A percentile compares a stretch with the other conserved stretches of the same genome.
These are phyloP conservation scores for Tetraneura akinire DNA, from an alignment of 1,140 invertebrate genomes.

Conservation along the genomic window DNA sequence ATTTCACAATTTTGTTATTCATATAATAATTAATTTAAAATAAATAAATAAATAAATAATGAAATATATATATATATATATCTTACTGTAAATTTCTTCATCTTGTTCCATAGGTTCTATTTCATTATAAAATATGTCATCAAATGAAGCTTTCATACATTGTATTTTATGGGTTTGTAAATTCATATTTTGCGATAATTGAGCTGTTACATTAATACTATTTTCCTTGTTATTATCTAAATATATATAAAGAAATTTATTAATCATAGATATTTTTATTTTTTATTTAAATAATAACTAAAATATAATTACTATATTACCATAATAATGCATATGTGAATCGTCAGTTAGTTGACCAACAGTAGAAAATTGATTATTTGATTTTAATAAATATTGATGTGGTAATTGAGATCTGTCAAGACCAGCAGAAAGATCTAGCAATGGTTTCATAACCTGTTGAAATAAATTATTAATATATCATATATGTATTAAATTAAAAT, in stretches of 20 bases:
- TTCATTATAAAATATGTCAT: slow-evolving; percentile 58
- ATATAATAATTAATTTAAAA: neutral
- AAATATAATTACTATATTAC: neutral
- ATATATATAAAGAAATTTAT: neutral
- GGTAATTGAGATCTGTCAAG: slow-evolving; percentile 35
- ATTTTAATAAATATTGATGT: slow-evolving; percentile 40
- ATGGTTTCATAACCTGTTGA: slow-evolving; percentile 20
- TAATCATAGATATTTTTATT: too few species aligned
- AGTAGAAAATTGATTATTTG: neutral
- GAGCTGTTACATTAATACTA: slow-evolving; percentile 62
- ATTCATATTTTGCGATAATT: slow-evolving; percentile 65
- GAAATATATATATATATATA: neutral
- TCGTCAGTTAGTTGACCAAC: slow-evolving; percentile 4
- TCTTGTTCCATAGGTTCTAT: slow-evolving; percentile 36
- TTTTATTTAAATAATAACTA: too few species aligned
- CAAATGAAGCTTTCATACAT: slow-evolving; percentile 84
- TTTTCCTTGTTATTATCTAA: slow-evolving; percentile 40
- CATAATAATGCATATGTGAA: slow-evolving; percentile 32
- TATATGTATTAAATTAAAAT: neutral
- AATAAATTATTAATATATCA: too few species aligned
- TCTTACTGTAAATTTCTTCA: slow-evolving; percentile 44
- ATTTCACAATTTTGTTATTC: neutral
- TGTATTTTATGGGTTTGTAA: slow-evolving; percentile 72
- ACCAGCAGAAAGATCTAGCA: slow-evolving; percentile 45
- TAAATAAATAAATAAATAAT: too few species aligned